Percentiles rank a stretch among this genome's conserved stretches.
Conservation (phyloP, 2,888 invertebrate species). For the Glyphotaelius pellucidus region DNA sequence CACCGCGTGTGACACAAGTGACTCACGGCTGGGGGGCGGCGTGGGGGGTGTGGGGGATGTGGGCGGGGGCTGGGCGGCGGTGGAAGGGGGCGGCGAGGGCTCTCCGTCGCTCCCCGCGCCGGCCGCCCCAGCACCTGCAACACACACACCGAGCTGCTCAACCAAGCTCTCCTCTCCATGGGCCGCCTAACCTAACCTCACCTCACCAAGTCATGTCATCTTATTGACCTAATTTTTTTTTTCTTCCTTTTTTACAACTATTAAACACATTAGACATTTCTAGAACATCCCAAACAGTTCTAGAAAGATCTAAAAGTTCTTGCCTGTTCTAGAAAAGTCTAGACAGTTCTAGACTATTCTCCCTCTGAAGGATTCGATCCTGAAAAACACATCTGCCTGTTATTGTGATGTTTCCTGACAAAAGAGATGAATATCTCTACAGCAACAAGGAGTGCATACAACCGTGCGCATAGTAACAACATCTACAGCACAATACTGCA, state of each 20-base stretch:
- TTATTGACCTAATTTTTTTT: neutral
- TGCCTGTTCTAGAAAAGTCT: neutral
- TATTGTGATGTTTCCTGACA: neutral
- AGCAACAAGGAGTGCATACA: neutral
- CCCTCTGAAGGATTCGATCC: neutral
- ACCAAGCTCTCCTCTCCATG: slow-evolving; percentile 29
- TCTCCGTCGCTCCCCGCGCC: slow-evolving; percentile 79
- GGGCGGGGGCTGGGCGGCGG: slow-evolving; percentile 28
- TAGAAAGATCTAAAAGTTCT: neutral
- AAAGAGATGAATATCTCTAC: neutral
- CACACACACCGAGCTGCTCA: slow-evolving; percentile 70
- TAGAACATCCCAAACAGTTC: neutral
- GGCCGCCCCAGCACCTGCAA: slow-evolving; percentile 73
- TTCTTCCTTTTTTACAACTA: neutral
- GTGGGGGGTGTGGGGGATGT: slow-evolving; percentile 6
- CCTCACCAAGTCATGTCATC: neutral
- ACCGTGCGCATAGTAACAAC: slow-evolving; percentile 2
- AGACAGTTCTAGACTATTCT: neutral
- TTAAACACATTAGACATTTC: neutral
- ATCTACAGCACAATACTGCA: slow-evolving; percentile 2
- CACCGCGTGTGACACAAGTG: neutral
- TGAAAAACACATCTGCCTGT: neutral
- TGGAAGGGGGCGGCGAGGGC: slow-evolving; percentile 72
- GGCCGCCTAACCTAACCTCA: neutral
- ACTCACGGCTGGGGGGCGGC: slow-evolving; percentile 52